These are phyloP conservation scores for Erythrocercus mccallii DNA, from an alignment of 2,113 vertebrate species.

Conservation along the genomic window DNA sequence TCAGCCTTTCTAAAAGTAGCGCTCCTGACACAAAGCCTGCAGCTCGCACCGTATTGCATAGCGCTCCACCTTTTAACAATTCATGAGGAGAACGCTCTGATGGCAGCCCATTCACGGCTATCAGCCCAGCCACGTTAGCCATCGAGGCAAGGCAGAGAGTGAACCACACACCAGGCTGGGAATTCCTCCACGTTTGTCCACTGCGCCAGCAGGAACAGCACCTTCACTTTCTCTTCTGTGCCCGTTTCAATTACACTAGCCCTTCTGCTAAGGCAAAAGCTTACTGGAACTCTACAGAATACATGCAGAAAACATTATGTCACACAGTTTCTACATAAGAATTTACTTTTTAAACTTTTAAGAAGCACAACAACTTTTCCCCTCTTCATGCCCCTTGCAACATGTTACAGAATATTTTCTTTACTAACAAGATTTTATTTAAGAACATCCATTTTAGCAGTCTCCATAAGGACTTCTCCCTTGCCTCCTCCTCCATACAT, in stretches of 20 bases:
- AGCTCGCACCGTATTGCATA: not conserved
- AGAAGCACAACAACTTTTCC: not conserved
- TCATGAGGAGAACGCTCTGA: not conserved
- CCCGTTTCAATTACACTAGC: not conserved
- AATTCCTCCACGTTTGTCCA: not conserved
- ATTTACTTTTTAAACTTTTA: not conserved
- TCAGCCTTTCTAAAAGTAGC: conserved; percentile 67
- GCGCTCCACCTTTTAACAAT: not conserved
- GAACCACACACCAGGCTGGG: not conserved
- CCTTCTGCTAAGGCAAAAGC: not conserved
- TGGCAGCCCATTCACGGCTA: not conserved
- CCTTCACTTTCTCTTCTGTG: not conserved
- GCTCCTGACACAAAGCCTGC: not conserved
- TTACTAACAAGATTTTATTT: not conserved
- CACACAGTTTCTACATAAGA: not conserved
- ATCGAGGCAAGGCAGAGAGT: not conserved
- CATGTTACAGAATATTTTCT: not conserved
- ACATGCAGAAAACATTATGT: not conserved
- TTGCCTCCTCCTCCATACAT: not conserved
- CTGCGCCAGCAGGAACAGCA: not conserved
- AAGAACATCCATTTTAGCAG: not conserved
- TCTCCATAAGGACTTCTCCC: not conserved
- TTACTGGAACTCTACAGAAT: not conserved
- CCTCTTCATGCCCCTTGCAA: not conserved
- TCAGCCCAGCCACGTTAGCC: not conserved